A percentile compares a stretch with the other conserved stretches of the same genome.
Conservation (phyloP, 2,888 invertebrate species). For the Antheraea yamamai region DNA sequence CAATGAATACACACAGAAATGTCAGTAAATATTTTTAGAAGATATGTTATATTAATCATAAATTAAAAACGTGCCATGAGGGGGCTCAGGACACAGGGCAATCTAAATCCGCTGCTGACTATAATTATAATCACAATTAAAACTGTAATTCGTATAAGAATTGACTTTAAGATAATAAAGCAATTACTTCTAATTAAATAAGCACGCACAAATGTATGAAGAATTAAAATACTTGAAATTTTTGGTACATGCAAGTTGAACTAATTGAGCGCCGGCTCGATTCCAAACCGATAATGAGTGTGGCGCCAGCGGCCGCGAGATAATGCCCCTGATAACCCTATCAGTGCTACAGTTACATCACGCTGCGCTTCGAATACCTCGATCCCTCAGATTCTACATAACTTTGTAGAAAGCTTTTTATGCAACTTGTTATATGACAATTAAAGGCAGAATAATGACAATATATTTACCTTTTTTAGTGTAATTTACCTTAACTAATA, state of each 20-base stretch:
- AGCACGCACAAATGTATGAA: background rate
- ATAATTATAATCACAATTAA: background rate
- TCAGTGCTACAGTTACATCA: slow-evolving; percentile 37
- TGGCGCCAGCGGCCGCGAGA: slow-evolving; percentile 50
- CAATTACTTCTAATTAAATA: background rate
- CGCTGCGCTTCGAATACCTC: slow-evolving; percentile 28
- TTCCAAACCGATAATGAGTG: slow-evolving; percentile 55
- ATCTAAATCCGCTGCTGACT: background rate
- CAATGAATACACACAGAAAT: background rate
- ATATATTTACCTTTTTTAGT: background rate
- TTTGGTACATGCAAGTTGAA: slow-evolving; percentile 28
- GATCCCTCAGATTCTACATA: slow-evolving; percentile 17
- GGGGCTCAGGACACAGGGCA: background rate
- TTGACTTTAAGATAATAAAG: background rate
- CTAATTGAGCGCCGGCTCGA: slow-evolving; percentile 54
- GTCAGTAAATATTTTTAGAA: background rate
- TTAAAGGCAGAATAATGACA: background rate
- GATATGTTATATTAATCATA: too few relatives aligned
- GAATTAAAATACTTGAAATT: slow-evolving; percentile 3
- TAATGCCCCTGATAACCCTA: slow-evolving; percentile 57
- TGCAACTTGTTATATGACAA: background rate
- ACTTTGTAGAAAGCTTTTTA: slow-evolving; percentile 19
- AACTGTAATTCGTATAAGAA: background rate
- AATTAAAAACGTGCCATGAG: too few relatives aligned
- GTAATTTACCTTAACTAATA: background rate